These are phyloP conservation scores for Asarcornis scutulata DNA, from an alignment of 2,113 vertebrate species.

Conservation along the genomic window DNA sequence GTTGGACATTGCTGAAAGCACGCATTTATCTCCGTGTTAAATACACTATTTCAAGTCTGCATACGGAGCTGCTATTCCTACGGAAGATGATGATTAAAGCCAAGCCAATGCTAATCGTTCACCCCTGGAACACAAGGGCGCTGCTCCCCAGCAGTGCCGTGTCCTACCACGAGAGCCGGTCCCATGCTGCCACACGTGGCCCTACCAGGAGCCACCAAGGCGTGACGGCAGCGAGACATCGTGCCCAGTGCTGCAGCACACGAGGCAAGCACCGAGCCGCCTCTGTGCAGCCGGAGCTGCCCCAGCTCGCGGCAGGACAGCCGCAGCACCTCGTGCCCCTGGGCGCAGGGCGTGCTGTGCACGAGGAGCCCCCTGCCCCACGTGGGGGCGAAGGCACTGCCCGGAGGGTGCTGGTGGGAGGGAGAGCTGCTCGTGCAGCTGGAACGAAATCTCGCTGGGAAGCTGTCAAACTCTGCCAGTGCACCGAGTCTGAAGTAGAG, in stretches of 20 bases:
- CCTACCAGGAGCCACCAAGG: too few species aligned
- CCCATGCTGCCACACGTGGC: background rate
- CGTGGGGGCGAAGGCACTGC: too few species aligned
- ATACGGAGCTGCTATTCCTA: background rate
- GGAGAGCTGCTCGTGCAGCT: background rate
- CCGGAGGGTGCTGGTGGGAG: too few species aligned
- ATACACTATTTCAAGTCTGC: background rate
- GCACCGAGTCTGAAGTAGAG: rapidly evolving
- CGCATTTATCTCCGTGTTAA: background rate
- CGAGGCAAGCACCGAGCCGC: background rate
- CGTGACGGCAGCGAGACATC: background rate
- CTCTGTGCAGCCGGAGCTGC: too few species aligned
- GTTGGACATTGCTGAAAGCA: too few species aligned
- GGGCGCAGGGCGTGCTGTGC: background rate
- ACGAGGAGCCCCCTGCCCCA: too few species aligned
- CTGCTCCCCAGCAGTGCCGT: background rate
- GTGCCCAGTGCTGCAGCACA: background rate
- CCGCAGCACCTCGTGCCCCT: too few species aligned
- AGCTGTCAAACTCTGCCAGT: rapidly evolving
- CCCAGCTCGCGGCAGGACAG: too few species aligned
- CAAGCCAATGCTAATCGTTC: background rate
- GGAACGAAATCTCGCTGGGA: background rate
- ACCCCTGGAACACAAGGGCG: background rate
- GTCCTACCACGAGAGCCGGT: background rate
- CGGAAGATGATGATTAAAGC: background rate